Percentiles rank a stretch among this genome's conserved stretches.
These are phyloP conservation scores for Diachasmimorpha longicaudata DNA, from an alignment of 1,140 invertebrate species.

Conservation along the genomic window DNA sequence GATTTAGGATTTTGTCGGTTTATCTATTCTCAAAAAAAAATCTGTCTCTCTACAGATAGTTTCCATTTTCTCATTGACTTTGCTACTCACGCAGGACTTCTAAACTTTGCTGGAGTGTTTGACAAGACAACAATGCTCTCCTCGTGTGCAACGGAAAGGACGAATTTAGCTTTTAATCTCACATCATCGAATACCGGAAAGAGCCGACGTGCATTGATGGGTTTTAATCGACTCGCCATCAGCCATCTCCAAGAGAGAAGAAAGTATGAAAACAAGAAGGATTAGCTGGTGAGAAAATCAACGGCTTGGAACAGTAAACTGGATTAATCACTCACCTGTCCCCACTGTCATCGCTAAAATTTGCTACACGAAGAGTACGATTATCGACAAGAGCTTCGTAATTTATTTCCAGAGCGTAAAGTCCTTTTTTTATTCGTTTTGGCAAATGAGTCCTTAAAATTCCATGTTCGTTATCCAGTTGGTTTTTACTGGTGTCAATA, in stretches of 20 bases:
- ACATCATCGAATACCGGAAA: conserved; percentile 80
- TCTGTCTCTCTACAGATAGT: background rate
- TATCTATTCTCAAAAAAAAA: too few species aligned
- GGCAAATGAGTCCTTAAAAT: conserved; percentile 37
- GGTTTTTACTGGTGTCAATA: conserved; percentile 35
- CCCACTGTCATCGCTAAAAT: conserved; percentile 28
- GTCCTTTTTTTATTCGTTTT: conserved; percentile 31
- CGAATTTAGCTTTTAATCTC: conserved; percentile 65
- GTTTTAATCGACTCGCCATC: conserved; percentile 68
- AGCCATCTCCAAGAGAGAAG: conserved; percentile 59
- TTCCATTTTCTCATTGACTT: background rate
- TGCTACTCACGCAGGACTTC: conserved; percentile 40
- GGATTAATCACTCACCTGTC: conserved; percentile 28
- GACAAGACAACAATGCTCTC: conserved; percentile 46
- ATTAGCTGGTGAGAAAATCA: background rate
- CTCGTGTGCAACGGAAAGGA: conserved; percentile 52
- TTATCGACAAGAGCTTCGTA: conserved; percentile 38
- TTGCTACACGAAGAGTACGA: conserved; percentile 34
- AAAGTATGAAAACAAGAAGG: background rate
- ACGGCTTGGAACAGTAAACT: background rate
- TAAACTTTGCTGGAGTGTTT: conserved; percentile 52
- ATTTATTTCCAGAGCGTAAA: conserved; percentile 44
- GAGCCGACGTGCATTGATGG: conserved; percentile 67
- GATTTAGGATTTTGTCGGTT: too few species aligned
- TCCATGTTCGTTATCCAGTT: conserved; percentile 35